Evolutionary conservation across 2,113 vertebrate genomes (phyloP).

Genomic region (Tupaia tana): DNA sequence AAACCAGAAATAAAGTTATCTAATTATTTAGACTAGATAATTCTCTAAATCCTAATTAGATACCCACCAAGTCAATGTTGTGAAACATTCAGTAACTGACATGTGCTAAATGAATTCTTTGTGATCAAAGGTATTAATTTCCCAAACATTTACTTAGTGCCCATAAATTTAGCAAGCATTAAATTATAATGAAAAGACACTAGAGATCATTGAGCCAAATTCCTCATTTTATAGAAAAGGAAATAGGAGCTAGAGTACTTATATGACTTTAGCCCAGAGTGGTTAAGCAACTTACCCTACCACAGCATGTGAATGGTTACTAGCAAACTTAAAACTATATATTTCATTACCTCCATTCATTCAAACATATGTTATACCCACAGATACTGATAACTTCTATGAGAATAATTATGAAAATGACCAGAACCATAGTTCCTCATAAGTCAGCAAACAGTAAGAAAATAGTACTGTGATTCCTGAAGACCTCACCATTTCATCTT

Average conservation of each 20-base stretch:
- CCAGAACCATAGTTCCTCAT: neutral
- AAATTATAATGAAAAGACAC: conserved; percentile 9
- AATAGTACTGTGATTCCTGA: neutral
- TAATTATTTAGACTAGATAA: conserved; percentile 14
- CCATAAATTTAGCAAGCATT: conserved; percentile 24
- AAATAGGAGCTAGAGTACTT: neutral
- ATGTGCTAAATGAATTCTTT: neutral
- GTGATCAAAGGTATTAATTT: conserved; percentile 4
- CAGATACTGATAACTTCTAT: neutral
- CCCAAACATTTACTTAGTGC: conserved; percentile 27
- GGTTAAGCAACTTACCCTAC: neutral
- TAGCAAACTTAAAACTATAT: neutral
- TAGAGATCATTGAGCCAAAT: neutral
- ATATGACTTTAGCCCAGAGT: neutral
- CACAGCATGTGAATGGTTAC: neutral
- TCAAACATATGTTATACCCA: neutral
- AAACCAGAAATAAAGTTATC: conserved; percentile 3
- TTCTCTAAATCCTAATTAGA: conserved; percentile 13
- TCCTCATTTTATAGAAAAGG: conserved; percentile 22
- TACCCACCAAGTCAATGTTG: neutral
- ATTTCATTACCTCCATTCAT: neutral
- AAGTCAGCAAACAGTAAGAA: neutral
- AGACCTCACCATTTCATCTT: neutral
- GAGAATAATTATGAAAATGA: neutral
- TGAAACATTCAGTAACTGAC: neutral